Evolutionary conservation across 2,113 vertebrate genomes (phyloP), one percentile per base, ranked within the genome.

Genomic region (Callipepla californica): DNA sequence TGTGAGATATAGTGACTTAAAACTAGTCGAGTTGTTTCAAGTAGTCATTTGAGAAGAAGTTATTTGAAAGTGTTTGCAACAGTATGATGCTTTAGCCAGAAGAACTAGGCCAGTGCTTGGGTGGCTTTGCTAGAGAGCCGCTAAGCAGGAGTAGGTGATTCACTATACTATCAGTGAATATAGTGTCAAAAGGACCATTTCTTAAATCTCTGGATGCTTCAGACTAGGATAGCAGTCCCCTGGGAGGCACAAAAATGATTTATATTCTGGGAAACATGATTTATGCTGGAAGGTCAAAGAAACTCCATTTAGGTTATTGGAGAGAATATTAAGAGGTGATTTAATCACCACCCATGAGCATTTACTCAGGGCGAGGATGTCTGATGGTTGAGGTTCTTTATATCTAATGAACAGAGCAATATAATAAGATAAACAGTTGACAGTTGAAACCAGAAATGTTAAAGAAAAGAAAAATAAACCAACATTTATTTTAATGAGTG

Each of bases 341-440:
- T 95, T 89, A 94, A 94, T 94, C 82, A 75, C 61, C 77, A 38
- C 6, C 73, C 85, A 0, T 51, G 83, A 74, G 82, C 78, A 90
- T 89, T 92, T 92, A 53, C 44, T 75, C 23, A 58, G 80, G 57
- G 17, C 89, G 51, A 80, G 90, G 57, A 28, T 90, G 75, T 78
- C 82, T 86, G 79, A 80, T 86, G 61, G 51, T 45, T 83, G 61
- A 53, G 44, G 34, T 21, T 51, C 87, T 36, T 90, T 84, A 91
- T 90, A 74, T 87, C 44, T 90, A 66, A 53, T 50, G 42, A 42
- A 32, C 47, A 78, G 57, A 82, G 38, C 74, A 68, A 4, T 50
- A 53, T 61, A 90, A 90, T 55, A 90, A 88, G 65, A 91, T 84
- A 55, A 88, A 40, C 72, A 74, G 42, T 6, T 89, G 57, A 36